Base-by-base conservation (phyloP, 2,113 vertebrate species). In the Ciconia boyciana region DNA sequence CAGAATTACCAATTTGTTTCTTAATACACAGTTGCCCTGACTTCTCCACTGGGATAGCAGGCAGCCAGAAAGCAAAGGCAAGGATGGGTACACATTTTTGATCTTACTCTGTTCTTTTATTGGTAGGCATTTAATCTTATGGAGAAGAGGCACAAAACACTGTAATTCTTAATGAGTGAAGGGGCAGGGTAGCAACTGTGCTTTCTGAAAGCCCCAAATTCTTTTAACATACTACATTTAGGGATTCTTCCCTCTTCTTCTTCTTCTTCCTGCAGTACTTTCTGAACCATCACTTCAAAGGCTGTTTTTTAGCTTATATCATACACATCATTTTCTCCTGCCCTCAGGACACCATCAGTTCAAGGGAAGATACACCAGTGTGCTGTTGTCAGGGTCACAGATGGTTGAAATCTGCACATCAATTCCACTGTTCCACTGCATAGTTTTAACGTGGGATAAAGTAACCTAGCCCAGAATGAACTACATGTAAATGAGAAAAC, bases 231-330 rank as follows among this genome's bases (percentile, higher is more conserved):
- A 21, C 75, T 84, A 75, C 39, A 65, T 62, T 12, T 62, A 58
- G 41, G 66, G 16, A 31, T 89, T 86, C 78, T 94, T 83, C 44
- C 60, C 69, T 36, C 15, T 94, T 87, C 68, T 91, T 94, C 83
- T 87, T 80, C 87, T 91, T 94, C 83, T 87, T 80, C 87, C 87
- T 71, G 39, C 55, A 65, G 41, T 81, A 41, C 55, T 77, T 94
- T 95, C 76, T 87, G 85, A 96, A 93, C 87, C 83, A 81, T 75
- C 49, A 80, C 58, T 95, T 97, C 79, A 91, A 96, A 97, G 79
- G 28, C 92, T 91, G 61, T 58, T 91, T 43, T 80, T 71, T 72
- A 86, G 65, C 61, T 96, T 92, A 77, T 80, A 93, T 48, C 52
- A 82, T 83, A 97, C 95, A 91, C 62, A 80, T 64, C 3, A 62